Percentiles rank a stretch among this genome's conserved stretches.
phyloP scores from a whole-genome alignment of 2,797 vertebrate genomes.

The Pantherophis vulpinus region DNA sequence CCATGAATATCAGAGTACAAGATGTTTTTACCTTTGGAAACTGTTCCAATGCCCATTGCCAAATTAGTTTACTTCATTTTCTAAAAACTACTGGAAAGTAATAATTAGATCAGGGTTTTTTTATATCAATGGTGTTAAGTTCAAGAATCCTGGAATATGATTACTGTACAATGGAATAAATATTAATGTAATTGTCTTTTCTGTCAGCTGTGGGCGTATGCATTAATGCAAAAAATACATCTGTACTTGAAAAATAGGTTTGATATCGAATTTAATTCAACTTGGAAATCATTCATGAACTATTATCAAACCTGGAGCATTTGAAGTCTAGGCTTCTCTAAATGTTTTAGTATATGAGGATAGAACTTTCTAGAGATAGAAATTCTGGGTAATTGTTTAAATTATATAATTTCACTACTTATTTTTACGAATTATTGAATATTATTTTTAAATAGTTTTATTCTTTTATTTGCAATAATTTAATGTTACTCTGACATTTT shows the following conservation, averaged over 20 bases:
- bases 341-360: not conserved
- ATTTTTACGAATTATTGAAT: not conserved
- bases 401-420: not conserved
- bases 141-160: not conserved
- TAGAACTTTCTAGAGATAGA: not conserved
- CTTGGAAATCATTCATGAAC: not conserved
- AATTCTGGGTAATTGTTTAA: not conserved
- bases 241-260: not conserved
- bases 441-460: not conserved
- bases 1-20: not conserved
- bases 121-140: not conserved
- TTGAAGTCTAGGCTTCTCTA: not conserved
- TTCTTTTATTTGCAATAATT: not conserved
- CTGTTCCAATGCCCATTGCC: not conserved
- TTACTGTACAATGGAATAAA: not conserved
- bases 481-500: not conserved
- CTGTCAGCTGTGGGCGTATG: not conserved
- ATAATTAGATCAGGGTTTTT: not conserved
- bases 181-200: not conserved
- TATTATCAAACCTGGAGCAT: not conserved
- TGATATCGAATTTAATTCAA: not conserved
- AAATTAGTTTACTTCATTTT: not conserved
- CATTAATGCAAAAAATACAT: not conserved
- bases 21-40: not conserved
- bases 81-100: not conserved